A percentile compares a stretch with the other conserved stretches of the same genome.
These are phyloP conservation scores for Cataglyphis albicans DNA, from an alignment of 2,888 invertebrate genomes.

Conservation along the genomic window DNA sequence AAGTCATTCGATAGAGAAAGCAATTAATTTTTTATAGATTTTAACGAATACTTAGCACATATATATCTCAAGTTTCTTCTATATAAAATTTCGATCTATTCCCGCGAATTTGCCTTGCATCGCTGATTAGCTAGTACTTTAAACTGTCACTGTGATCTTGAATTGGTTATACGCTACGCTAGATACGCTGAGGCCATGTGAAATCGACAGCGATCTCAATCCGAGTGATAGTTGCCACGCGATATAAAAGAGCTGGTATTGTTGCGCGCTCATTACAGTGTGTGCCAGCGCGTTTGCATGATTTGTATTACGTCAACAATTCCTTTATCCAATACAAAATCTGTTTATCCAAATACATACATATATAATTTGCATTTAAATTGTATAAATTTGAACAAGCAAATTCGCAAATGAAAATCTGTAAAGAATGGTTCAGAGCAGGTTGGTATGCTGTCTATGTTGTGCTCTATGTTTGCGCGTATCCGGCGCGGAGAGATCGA, in stretches of 20 bases:
- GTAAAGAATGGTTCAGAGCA: neutral
- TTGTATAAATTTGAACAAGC: neutral
- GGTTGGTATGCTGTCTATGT: conserved; percentile 49
- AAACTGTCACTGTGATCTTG: conserved; percentile 33
- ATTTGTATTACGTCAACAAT: conserved; percentile 17
- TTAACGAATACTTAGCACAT: neutral
- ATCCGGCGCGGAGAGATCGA: conserved; percentile 11
- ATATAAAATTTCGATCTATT: conserved; percentile 5
- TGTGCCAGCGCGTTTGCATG: conserved; percentile 69
- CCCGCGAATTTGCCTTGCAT: conserved; percentile 29
- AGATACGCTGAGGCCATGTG: conserved; percentile 63
- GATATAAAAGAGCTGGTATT: conserved; percentile 80
- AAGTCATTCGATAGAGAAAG: neutral
- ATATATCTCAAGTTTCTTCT: neutral
- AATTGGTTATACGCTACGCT: conserved; percentile 22
- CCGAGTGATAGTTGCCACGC: conserved; percentile 66
- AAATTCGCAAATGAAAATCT: conserved; percentile 54
- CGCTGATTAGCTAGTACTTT: conserved; percentile 27
- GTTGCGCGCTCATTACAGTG: conserved; percentile 75
- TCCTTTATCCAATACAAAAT: neutral
- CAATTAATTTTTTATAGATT: neutral
- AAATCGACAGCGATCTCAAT: conserved; percentile 72
- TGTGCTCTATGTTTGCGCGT: conserved; percentile 60
- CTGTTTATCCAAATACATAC: conserved; percentile 8
- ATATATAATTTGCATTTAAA: neutral